Base-by-base conservation (phyloP, 92 coral and sea anemone species). In the Epizoanthus scotinus region DNA sequence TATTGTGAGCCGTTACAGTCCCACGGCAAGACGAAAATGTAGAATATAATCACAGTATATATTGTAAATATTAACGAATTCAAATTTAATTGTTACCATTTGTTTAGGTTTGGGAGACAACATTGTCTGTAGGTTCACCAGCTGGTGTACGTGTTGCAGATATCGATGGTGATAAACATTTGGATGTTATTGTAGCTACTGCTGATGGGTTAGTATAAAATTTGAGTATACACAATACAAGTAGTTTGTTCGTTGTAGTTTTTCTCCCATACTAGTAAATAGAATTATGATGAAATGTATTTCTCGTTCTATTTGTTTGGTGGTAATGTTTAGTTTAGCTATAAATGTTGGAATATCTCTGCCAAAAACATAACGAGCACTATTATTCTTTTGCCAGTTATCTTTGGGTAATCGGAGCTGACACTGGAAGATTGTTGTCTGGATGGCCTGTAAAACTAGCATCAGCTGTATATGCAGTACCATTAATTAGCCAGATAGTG, bases 371-470 rank as follows among this genome's bases (percentile, higher is more conserved):
- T 26, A 17, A 27, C 40, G n/a, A 50, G 19, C 26, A 25, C 56
- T 21, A 36, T 22, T 68, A 36, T 38, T 42, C 9, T 9, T 21
- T 20, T 19, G 17, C 21, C 70, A 89, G 93, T 22, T 93, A 93
- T 78, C 63, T 93, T 47, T 96, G 99, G 99, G 91, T 86, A 18
- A 83, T 96, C 24, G 94, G 89, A 63, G 94, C 94, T 64, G 87
- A 86, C 18, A 84, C 89, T 21, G 99, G 99, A 0, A 83, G 84
- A 53, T 86, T 91, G 15, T 72, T 83, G 15, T 69, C 92, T 10
- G 95, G 95, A 15, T 93, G 99, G 99, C 99, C 99, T 19, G 88
- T 93, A 53, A 89, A 88, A 38, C 78, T 93, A 29, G 91, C 94
- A 0, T 78, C 86, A 50, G 86, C 92, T 58, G 67, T 91, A 19